Evolutionary conservation across 2,113 vertebrate species (phyloP), one percentile per base, ranked within the genome.

Genomic region (Hippocampus guttulatus): DNA sequence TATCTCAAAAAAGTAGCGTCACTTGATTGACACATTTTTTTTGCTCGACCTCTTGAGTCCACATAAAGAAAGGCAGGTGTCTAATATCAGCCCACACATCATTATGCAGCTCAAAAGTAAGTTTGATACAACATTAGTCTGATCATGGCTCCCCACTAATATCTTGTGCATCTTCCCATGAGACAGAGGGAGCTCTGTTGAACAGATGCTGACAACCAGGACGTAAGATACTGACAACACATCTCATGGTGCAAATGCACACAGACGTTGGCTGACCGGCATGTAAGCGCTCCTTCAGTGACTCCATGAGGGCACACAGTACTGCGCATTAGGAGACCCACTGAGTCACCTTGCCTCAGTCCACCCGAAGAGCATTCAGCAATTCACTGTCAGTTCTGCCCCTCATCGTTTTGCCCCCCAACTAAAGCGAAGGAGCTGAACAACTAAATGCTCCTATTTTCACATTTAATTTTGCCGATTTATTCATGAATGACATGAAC

Each of bases 331-430:
- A 82, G 77, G 73, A 74, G 74, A 80, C 76, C 69, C 75, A 75
- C 73, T 83, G 86, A 87, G 85, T 90, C 86, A 90, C 87, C 88
- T 91, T 85, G 81, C 84, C 87, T 68, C 41, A 67, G 75, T 86
- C 82, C 74, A 76, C 69, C 76, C 85, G 86, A 30, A 81, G 75
- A 86, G 84, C 88, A 60, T 77, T 70, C 77, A 54, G 79, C 73
- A 67, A 77, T 83, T 84, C 71, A 75, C 83, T 78, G 82, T 87
- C 84, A 86, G 78, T 79, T 64, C 79, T 49, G 54, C 47, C 21
- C 21, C 67, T 27, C 62, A 38, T 51, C 47, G 68, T 64, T 83
- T 30, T 80, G 76, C 57, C 77, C 75, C 70, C n/a, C 14, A 70
- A 69, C 74, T 67, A 69, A 85, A 80, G 84, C 84, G 79, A 82